phyloP scores from a whole-genome alignment of 2,888 invertebrate species.

The Idaea aversata region DNA sequence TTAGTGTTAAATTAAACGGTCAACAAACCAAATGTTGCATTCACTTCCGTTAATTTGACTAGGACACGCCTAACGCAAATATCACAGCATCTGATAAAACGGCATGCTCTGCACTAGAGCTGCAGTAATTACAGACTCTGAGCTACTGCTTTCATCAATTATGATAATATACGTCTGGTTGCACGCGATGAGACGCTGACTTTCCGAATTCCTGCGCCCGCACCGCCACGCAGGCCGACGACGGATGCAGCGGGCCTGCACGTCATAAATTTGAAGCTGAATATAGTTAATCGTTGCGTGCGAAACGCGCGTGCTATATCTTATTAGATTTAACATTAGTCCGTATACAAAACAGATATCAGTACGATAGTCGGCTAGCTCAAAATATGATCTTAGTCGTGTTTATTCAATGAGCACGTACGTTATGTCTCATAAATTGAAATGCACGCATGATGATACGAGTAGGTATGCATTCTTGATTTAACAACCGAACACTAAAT shows the following conservation, averaged over 20 bases:
- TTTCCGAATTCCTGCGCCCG: slow-evolving; percentile 59
- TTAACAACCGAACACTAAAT: not conserved
- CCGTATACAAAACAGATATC: slow-evolving; percentile 2
- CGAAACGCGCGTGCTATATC: not conserved
- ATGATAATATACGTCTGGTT: slow-evolving; percentile 61
- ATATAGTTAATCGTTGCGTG: slow-evolving; percentile 15
- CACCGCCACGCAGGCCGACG: not conserved
- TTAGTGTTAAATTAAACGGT: not conserved
- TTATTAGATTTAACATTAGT: slow-evolving; percentile 7
- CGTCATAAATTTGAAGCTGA: slow-evolving; percentile 36
- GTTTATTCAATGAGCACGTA: not conserved
- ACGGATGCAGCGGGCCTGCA: slow-evolving; percentile 36
- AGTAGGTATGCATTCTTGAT: not conserved
- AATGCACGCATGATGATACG: not conserved
- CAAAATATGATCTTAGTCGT: not conserved
- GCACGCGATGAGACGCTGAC: slow-evolving; percentile 49
- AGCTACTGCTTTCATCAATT: slow-evolving; percentile 72
- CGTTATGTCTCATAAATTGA: not conserved
- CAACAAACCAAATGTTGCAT: not conserved
- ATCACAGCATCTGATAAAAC: slow-evolving; percentile 20
- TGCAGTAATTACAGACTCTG: slow-evolving; percentile 32
- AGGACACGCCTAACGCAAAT: not conserved
- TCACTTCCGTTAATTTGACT: not conserved
- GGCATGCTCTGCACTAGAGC: slow-evolving; percentile 32
- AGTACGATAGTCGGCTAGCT: not conserved